These are phyloP conservation scores for Falcunculus frontatus DNA, from an alignment of 2,113 vertebrate genomes.

Conservation along the genomic window DNA sequence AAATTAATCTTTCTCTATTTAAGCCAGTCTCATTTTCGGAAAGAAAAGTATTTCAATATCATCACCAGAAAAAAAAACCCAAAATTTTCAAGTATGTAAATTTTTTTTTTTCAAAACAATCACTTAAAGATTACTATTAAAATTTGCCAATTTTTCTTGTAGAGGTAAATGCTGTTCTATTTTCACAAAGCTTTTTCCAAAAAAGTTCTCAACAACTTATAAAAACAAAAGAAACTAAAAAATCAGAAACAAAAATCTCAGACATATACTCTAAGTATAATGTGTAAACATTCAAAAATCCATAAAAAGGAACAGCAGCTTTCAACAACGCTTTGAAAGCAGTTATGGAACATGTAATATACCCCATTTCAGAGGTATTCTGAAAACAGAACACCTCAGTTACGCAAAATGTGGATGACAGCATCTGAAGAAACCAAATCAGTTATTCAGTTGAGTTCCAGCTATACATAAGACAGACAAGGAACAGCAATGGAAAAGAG, in stretches of 20 bases:
- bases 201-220: background rate
- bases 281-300: background rate
- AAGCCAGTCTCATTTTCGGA: background rate
- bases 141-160: background rate
- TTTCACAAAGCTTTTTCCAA: background rate
- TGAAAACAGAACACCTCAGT: background rate
- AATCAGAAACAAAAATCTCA: background rate
- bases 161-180: background rate
- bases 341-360: background rate
- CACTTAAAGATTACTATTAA: background rate
- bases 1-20: background rate
- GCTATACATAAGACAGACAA: background rate
- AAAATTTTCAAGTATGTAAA: background rate
- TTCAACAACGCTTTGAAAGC: background rate
- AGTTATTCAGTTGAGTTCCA: background rate
- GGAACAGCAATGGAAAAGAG: background rate
- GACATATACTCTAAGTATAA: background rate
- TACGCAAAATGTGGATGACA: background rate
- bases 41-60: background rate
- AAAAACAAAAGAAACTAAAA: background rate
- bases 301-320: background rate
- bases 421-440: background rate
- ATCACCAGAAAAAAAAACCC: background rate
- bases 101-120: background rate
- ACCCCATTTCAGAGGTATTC: background rate